Evolutionary conservation across 2,888 invertebrate species (phyloP).

Genomic region (Drosophila nigricruria): DNA sequence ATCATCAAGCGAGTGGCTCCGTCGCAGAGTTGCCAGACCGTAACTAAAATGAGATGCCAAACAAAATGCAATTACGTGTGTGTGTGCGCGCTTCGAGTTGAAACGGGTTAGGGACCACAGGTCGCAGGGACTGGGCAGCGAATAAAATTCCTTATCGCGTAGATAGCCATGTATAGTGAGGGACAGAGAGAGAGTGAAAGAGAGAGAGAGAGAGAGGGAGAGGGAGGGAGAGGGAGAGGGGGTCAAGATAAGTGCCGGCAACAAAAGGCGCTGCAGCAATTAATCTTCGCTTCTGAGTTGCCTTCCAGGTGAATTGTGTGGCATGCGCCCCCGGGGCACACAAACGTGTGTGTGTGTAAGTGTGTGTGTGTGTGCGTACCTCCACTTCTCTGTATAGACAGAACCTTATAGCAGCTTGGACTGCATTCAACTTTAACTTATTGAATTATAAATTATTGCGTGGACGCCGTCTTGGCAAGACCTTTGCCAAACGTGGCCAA

Average conservation of each 20-base stretch:
- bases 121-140: constrained; percentile 39
- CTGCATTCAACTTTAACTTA: constrained; percentile 81
- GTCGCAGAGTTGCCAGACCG: constrained; percentile 64
- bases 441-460: constrained; percentile 77
- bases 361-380: constrained; percentile 16
- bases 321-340: constrained; percentile 73
- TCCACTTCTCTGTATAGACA: constrained; percentile 9
- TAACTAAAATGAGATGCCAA: constrained; percentile 82
- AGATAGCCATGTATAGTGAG: constrained; percentile 17
- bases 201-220: constrained; percentile 6
- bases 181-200: neutral
- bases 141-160: constrained; percentile 77
- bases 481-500: constrained; percentile 56
- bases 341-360: constrained; percentile 22
- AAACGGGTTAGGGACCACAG: constrained; percentile 27
- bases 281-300: constrained; percentile 80
- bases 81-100: constrained; percentile 41
- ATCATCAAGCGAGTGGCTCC: constrained; percentile 54
- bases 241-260: constrained; percentile 65
- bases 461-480: constrained; percentile 32
- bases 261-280: constrained; percentile 79
- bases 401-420: constrained; percentile 41
- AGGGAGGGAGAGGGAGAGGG: constrained; percentile 11
- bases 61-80: constrained; percentile 78
- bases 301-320: constrained; percentile 80